Evolutionary conservation across 2,113 vertebrate genomes (phyloP), one percentile per base, ranked within the genome.

Genomic region (Hepsetus odoe): DNA sequence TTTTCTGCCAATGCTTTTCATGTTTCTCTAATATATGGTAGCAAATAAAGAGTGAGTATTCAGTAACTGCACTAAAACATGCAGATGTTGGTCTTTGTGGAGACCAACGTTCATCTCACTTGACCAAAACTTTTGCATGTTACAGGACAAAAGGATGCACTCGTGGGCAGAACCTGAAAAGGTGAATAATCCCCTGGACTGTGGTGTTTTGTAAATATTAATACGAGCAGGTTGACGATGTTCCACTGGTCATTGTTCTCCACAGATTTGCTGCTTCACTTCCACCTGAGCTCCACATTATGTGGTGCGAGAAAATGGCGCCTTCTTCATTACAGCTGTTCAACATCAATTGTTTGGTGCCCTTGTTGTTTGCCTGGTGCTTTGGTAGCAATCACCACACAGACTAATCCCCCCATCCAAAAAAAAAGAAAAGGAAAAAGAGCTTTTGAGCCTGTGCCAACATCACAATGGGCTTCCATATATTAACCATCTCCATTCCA

Each of bases 401-500:
- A 12, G n/a, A 20, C 51, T 55, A 55, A 24, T 55, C 51, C 51
- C n/a, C n/a, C 51, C 49, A 51, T 11, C 51, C 51, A 22, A 24
- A 56, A 67, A 66, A 64, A 55, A 33, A n/a, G 18, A 61, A 5
- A 13, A 44, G 2, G 3, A 32, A n/a, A n/a, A 68, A 58, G n/a
- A 58, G 76, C 76, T n/a, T 83, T 84, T 66, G 35, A 77, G n/a
- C 82, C 80, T 20, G 38, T 81, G 76, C 80, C 83, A 86, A 84
- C 46, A 86, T 55, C 76, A n/a, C n/a, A 75, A 71, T 62, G 72
- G n/a, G 55, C 61, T 61, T 68, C 77, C 83, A 86, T 82, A 82
- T 69, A 87, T 87, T 77, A 86, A 80, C 80, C 74, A 73, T 83
- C 83, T 79, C 81, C 84, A 88, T 81, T 88, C 87, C 82, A 56